These are phyloP conservation scores for Notolabrus celidotus DNA, from an alignment of 2,797 vertebrate genomes.

Conservation along the genomic window DNA sequence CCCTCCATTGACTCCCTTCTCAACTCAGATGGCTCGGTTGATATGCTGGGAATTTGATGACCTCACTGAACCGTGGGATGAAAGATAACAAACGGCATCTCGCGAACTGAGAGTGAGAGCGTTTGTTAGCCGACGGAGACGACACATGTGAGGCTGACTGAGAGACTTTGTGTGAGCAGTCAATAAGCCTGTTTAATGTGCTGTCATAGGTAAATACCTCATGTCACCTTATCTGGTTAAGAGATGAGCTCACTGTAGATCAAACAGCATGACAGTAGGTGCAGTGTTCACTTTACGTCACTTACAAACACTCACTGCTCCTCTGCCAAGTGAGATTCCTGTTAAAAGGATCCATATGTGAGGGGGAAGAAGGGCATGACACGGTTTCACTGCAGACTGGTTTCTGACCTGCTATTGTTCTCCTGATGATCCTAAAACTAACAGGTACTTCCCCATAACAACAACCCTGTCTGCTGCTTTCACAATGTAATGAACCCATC, in stretches of 20 bases:
- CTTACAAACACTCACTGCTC: conserved; percentile 10
- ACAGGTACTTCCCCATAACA: conserved; percentile 52
- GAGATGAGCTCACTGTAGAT: conserved; percentile 35
- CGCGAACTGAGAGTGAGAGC: neutral
- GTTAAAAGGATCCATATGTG: conserved; percentile 19
- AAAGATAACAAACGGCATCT: conserved; percentile 8
- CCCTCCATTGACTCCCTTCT: conserved; percentile 32
- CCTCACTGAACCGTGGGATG: conserved; percentile 33
- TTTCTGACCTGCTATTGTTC: conserved; percentile 32
- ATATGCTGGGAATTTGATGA: conserved; percentile 70
- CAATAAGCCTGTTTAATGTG: conserved; percentile 19
- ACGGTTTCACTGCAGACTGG: neutral
- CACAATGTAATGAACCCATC: conserved; percentile 1
- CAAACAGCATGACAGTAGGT: conserved; percentile 23
- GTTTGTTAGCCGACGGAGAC: neutral
- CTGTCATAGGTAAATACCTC: conserved; percentile 33
- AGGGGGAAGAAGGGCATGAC: neutral
- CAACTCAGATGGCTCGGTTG: conserved; percentile 21
- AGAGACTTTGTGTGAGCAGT: conserved; percentile 14
- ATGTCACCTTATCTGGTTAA: conserved; percentile 1
- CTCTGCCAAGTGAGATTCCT: conserved; percentile 25
- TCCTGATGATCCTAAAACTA: conserved; percentile 50
- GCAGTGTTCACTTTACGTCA: neutral
- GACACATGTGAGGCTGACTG: neutral
- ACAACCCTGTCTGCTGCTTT: conserved; percentile 11